Evolutionary conservation across 2,797 vertebrate genomes (phyloP).

Genomic region (Malurus leucopterus): DNA sequence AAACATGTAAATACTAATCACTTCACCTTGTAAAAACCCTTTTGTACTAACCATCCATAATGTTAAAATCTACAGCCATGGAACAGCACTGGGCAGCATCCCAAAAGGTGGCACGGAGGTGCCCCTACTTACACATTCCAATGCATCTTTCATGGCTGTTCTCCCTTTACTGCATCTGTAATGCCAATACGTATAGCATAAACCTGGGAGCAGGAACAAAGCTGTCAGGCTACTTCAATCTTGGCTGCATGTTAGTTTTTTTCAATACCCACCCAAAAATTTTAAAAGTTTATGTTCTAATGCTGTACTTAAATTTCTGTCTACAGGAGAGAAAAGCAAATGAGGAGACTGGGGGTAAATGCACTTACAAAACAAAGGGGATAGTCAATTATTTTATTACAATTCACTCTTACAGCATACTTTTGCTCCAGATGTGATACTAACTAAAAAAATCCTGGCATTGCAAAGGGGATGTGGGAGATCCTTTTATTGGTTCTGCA

Average conservation of each 20-base stretch:
- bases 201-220: not conserved
- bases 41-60: not conserved
- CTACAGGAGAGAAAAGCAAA: not conserved
- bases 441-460: conserved; percentile 24
- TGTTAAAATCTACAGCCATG: not conserved
- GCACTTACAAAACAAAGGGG: conserved; percentile 9
- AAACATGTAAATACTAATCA: not conserved
- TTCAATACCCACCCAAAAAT: not conserved
- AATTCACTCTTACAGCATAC: not conserved
- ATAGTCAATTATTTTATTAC: conserved; percentile 21
- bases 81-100: not conserved
- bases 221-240: not conserved
- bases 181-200: not conserved
- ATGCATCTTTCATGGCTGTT: not conserved
- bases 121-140: not conserved
- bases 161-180: not conserved
- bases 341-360: not conserved
- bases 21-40: not conserved
- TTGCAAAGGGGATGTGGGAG: not conserved
- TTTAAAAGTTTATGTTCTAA: not conserved
- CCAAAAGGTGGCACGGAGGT: not conserved
- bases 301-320: not conserved
- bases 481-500: conserved; percentile 15
- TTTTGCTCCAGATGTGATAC: conserved; percentile 21
- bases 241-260: not conserved